Conservation (phyloP, 2,113 vertebrate species). For the Strigops habroptila region DNA sequence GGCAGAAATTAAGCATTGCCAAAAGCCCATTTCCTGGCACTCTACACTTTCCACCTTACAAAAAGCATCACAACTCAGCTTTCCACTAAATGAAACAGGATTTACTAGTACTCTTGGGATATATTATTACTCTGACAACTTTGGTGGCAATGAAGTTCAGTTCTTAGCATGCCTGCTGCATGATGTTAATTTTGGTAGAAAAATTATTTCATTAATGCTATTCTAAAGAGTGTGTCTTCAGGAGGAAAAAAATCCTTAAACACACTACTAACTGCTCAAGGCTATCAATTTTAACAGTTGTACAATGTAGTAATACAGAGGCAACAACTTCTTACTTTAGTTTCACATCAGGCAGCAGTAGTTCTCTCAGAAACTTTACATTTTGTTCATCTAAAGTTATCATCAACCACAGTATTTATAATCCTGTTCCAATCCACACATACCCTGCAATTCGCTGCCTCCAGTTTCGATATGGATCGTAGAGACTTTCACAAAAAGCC, state of each 20-base stretch:
- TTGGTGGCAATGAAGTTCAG: background rate
- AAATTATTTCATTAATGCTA: background rate
- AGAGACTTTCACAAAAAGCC: slow-evolving; percentile 96
- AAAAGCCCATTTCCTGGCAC: background rate
- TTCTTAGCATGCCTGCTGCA: background rate
- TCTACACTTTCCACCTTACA: background rate
- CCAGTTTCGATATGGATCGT: slow-evolving; percentile 96
- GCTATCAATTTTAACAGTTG: background rate
- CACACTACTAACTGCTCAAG: background rate
- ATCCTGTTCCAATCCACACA: background rate
- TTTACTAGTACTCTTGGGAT: background rate
- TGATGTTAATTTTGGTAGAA: background rate
- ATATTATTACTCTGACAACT: background rate
- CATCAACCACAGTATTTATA: background rate
- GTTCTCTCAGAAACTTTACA: background rate
- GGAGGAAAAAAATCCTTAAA: background rate
- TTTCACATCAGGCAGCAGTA: background rate
- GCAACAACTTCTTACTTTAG: background rate
- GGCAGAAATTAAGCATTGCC: background rate
- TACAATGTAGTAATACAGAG: background rate
- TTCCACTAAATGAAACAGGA: background rate
- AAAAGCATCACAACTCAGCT: background rate
- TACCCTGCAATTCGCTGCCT: slow-evolving; percentile 90
- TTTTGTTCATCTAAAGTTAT: background rate
- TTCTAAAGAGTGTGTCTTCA: background rate